Percentiles rank a stretch among this genome's conserved stretches.
Conservation (phyloP, 2,888 invertebrate genomes). For the Pocota personata region DNA sequence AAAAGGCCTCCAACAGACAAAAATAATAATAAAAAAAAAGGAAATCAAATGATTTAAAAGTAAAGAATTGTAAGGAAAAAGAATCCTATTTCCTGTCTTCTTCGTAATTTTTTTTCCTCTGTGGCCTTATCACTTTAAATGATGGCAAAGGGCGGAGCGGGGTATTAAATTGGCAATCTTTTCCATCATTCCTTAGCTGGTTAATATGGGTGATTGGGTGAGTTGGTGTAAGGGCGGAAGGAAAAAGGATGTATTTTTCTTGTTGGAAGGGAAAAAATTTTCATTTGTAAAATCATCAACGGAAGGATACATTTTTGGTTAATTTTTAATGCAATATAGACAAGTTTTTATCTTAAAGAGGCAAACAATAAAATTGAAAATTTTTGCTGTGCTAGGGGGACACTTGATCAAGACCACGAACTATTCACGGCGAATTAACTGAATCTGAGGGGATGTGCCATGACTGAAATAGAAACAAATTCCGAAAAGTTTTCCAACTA, state of each 20-base stretch:
- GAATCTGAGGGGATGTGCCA: no score
- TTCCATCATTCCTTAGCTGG: slow-evolving; percentile 37
- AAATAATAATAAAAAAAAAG: slow-evolving; percentile 12
- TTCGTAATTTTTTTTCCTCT: background rate
- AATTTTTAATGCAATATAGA: background rate
- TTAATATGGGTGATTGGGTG: background rate
- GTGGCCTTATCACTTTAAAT: slow-evolving; percentile 49
- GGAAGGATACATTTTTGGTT: slow-evolving; percentile 28
- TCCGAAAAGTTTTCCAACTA: no score
- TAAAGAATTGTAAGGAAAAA: slow-evolving; percentile 40
- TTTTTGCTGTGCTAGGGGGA: no score
- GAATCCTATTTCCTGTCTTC: slow-evolving; percentile 42
- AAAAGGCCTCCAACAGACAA: slow-evolving; percentile 28
- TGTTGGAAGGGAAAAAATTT: background rate
- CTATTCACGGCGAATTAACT: no score
- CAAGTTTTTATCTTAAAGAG: background rate
- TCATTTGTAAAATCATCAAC: slow-evolving; percentile 16
- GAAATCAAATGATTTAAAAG: slow-evolving; percentile 53
- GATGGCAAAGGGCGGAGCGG: slow-evolving; percentile 1
- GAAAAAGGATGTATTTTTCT: slow-evolving; percentile 7
- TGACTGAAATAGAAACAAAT: no score
- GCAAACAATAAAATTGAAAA: background rate
- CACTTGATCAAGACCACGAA: no score
- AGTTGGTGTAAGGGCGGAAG: background rate
- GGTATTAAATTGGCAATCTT: slow-evolving; percentile 61